A percentile compares a stretch with the other conserved stretches of the same genome.
These are phyloP conservation scores for Amorpha juglandis DNA, from an alignment of 2,888 invertebrate species.

Conservation along the genomic window DNA sequence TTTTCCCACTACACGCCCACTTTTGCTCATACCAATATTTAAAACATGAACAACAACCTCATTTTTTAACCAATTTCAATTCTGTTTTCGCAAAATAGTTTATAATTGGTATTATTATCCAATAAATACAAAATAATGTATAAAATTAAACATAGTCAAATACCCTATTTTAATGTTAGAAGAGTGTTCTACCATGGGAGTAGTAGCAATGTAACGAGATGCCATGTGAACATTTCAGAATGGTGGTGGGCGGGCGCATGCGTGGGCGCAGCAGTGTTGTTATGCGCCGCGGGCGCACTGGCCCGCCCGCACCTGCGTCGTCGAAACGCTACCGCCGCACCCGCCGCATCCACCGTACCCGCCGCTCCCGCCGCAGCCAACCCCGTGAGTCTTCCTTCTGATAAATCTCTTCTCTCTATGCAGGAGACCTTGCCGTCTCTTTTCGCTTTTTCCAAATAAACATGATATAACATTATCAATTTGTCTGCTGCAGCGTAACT, in stretches of 20 bases:
- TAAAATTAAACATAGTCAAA: too few species aligned
- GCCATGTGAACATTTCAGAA: constrained; percentile 58
- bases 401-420: neutral
- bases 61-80: too few species aligned
- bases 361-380: constrained; percentile 66
- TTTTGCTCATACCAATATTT: too few species aligned
- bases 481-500: too few species aligned
- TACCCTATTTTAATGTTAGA: too few species aligned
- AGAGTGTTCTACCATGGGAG: constrained; percentile 19
- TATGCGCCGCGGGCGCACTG: constrained; percentile 79
- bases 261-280: constrained; percentile 73
- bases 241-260: constrained; percentile 83
- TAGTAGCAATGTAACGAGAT: constrained; percentile 24
- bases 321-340: constrained; percentile 65
- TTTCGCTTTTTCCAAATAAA: neutral
- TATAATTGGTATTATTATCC: too few species aligned
- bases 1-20: too few species aligned
- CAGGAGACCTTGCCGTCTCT: neutral
- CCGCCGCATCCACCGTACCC: constrained; percentile 72
- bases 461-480: too few species aligned
- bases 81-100: too few species aligned
- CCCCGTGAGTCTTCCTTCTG: constrained; percentile 70
- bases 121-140: too few species aligned
- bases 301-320: constrained; percentile 77
- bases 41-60: too few species aligned